Base-by-base conservation (phyloP, 2,797 vertebrate genomes). In the Typhlichthys eigenmanni region DNA sequence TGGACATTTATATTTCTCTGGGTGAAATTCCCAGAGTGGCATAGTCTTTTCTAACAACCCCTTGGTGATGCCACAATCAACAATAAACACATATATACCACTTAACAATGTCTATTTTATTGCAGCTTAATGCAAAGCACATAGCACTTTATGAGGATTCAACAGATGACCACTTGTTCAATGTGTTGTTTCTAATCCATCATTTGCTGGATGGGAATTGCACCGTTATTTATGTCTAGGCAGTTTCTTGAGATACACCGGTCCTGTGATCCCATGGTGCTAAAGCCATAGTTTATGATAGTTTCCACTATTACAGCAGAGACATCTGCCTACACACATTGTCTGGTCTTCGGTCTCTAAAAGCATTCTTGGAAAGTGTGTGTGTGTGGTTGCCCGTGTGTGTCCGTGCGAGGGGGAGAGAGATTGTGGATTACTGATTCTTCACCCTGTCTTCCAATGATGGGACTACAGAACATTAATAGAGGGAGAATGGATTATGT, bases 341-440 rank as follows among this genome's bases (percentile, higher is more conserved):
- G 65, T 78, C 72, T 77, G 56, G 47, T 81, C 72, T 68, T 62
- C 66, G 66, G 58, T 55, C 74, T 84, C 84, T 88, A 87, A 89
- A 90, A 90, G 90, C 86, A 91, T 92, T 90, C 87, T 86, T 87
- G 79, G 66, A 84, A 67, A 73, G 38, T 52, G 16, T 47, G 12
- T 59, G 64, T 59, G 24, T 54, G 64, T 53, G 57, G 56, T 34
- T 53, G 57, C 50, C 16, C 24, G 55, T 51, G 47, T 29, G 55
- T 47, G 49, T 48, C 13, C 19, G 45, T 49, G 50, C 43, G 46
- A 43, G 60, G 46, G 45, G 13, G 38, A 19, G 43, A 16, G 45
- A 45, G 19, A 34, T 55, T 49, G 52, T 66, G 13, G 1, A 11
- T 68, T 61, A 63, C 47, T 56, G 58, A 55, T 50, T 66, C 60